Base-by-base conservation (phyloP, 1,140 invertebrate genomes). In the Oscheius sp. region DNA sequence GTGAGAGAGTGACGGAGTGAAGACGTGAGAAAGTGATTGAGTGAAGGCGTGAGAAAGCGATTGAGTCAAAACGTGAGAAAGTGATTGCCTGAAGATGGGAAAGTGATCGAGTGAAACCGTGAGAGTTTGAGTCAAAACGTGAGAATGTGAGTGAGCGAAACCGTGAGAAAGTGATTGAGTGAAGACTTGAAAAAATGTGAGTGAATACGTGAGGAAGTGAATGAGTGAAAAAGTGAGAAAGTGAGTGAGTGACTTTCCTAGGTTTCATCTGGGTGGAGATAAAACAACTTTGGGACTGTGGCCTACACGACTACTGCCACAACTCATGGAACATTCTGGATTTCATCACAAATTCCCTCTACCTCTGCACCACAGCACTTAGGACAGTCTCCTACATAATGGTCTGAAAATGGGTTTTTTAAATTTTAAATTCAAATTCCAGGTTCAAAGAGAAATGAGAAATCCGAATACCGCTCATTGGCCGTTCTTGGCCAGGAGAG, bases 261-360 rank as follows among this genome's bases (percentile, higher is more conserved):
- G 94, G 95, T 49, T 87, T 98, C 74, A 96, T 99, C 81, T 98
- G 95, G 95, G 94, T 93, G 77, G 95, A 98, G 87, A 93, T 97
- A 77, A 98, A 97, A 85, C 94, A 97, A 84, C 87, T 98, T 29
- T 98, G 95, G 94, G 93, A 97, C 85, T 92, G 95, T 74, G 95
- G 95, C 0, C 87, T 96, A 28, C 90, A 93, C 79, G 94, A 97
- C 83, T 99, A 98, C 84, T 90, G 93, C 36, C 91, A 92, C 79
- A 95, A 98, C 86, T 97, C 97, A 94, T 98, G 95, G 95, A 99
- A 98, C 86, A 94, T 98, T 61, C 92, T 98, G 74, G 95, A 98
- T 87, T 98, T 98, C 86, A 92, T 96, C 65, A 98, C 95, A 23
- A 98, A 97, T 86, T 94, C 94, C 2, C 87, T 97, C 18, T 98